Evolutionary conservation across 1,140 invertebrate genomes (phyloP).

Genomic region (Nixonia krombeini): DNA sequence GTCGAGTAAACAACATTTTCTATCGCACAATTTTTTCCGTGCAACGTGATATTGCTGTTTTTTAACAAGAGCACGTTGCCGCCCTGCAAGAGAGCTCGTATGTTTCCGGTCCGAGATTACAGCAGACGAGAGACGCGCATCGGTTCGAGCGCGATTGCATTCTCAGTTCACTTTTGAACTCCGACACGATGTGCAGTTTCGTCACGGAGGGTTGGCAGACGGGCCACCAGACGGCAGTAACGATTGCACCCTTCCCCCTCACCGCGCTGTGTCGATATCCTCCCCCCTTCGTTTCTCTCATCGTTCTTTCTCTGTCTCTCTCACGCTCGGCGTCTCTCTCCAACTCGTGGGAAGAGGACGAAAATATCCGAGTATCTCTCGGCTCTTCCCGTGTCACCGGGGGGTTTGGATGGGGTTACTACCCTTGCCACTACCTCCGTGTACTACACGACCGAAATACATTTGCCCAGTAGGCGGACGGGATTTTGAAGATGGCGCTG

Average conservation of each 20-base stretch:
- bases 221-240: constrained; percentile 44
- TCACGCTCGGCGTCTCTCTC: not conserved
- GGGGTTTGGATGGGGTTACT: constrained; percentile 31
- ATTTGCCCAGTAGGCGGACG: constrained; percentile 27
- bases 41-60: too few species aligned
- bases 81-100: too few species aligned
- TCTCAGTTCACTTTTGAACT: constrained; percentile 16
- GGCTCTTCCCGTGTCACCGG: constrained; percentile 24
- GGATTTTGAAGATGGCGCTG: not conserved
- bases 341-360: constrained; percentile 1
- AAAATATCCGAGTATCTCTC: constrained; percentile 24
- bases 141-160: too few species aligned
- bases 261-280: too few species aligned
- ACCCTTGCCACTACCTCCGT: constrained; percentile 21
- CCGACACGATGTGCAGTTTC: constrained; percentile 10
- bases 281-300: constrained; percentile 12
- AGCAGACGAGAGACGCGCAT: too few species aligned
- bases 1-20: too few species aligned
- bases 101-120: too few species aligned
- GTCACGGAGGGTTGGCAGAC: constrained; percentile 34
- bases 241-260: constrained; percentile 23
- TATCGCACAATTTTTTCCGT: too few species aligned
- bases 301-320: not conserved
- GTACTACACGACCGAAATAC: constrained; percentile 56
- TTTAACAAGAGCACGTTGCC: too few species aligned